Conservation (phyloP, 2,797 vertebrate species). For the Sciurus vulgaris region DNA sequence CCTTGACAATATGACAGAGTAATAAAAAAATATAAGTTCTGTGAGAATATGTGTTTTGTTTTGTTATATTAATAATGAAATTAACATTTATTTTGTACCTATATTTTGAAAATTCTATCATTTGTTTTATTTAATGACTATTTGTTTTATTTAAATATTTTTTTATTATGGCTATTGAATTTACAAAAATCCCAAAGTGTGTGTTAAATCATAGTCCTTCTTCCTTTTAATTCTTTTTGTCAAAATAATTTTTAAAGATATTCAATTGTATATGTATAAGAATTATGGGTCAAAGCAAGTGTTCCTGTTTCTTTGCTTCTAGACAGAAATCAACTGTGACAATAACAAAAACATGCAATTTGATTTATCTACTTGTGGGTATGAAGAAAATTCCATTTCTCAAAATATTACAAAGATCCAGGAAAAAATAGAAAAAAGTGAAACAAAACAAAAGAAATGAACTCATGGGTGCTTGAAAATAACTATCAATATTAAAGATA, state of each 20-base stretch:
- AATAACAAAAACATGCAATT: not conserved
- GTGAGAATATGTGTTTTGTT: not conserved
- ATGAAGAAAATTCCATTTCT: not conserved
- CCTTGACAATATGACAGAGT: not conserved
- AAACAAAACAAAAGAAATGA: slow-evolving; percentile 10
- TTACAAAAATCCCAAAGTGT: not conserved
- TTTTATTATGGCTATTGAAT: not conserved
- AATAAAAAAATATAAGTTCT: not conserved
- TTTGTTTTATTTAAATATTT: not conserved
- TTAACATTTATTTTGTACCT: not conserved
- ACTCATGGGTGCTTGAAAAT: not conserved
- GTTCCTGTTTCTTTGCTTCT: not conserved
- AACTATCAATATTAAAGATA: not conserved
- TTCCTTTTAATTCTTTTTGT: not conserved
- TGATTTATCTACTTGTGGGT: not conserved
- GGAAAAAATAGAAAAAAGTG: not conserved
- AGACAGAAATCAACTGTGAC: not conserved
- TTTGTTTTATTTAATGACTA: not conserved
- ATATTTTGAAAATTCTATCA: not conserved
- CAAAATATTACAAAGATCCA: not conserved
- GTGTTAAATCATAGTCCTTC: not conserved
- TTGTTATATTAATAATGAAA: slow-evolving; percentile 4
- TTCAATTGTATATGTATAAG: not conserved
- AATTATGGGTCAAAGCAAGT: not conserved
- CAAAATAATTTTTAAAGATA: not conserved